Evolutionary conservation across 2,888 invertebrate species (phyloP).

Genomic region (Pseudanteris insignis): DNA sequence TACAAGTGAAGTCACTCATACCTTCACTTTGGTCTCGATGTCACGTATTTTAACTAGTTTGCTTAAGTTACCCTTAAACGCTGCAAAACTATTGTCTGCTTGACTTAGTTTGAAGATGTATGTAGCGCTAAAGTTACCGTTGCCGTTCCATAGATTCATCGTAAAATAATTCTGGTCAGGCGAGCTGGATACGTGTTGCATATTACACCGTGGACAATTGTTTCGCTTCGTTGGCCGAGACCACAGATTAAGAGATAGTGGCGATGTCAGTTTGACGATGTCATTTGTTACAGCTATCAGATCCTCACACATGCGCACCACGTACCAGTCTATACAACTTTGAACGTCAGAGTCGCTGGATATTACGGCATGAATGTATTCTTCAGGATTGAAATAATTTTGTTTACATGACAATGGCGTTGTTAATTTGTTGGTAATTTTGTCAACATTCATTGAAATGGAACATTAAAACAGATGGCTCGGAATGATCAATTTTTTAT

Average conservation of each 20-base stretch:
- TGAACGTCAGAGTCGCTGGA: conserved; percentile 30
- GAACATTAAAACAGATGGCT: no score
- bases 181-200: conserved; percentile 18
- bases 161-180: conserved; percentile 46
- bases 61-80: conserved; percentile 52
- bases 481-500: no score
- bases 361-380: conserved; percentile 30
- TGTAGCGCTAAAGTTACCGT: conserved; percentile 29
- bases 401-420: conserved; percentile 11
- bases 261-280: conserved; percentile 59
- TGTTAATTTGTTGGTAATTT: conserved; percentile 28
- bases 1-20: conserved; percentile 54
- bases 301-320: conserved; percentile 54
- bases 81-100: conserved; percentile 46
- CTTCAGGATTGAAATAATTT: conserved; percentile 8
- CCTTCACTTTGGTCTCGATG: conserved; percentile 52
- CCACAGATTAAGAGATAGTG: conserved; percentile 55
- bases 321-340: conserved; percentile 42
- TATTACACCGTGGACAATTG: conserved; percentile 46
- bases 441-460: conserved; percentile 6
- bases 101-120: conserved; percentile 1
- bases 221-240: conserved; percentile 43
- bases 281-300: conserved; percentile 60
- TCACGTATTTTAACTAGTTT: conserved; percentile 55
- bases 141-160: conserved; percentile 18